These are phyloP conservation scores for Drosophila virilis DNA, from an alignment of 1,140 invertebrate genomes.

Conservation along the genomic window DNA sequence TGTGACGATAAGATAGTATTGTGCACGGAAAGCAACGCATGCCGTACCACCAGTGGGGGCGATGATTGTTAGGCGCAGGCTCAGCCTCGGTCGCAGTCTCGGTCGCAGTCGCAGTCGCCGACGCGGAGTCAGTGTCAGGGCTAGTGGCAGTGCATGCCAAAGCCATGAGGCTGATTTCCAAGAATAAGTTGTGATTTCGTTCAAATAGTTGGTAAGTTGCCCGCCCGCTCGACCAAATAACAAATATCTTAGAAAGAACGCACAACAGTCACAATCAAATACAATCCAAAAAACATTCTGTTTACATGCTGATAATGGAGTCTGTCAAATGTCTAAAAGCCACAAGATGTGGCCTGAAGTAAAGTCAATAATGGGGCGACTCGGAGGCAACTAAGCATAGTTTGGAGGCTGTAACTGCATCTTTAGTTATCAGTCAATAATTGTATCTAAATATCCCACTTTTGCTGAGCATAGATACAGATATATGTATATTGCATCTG, in stretches of 20 bases:
- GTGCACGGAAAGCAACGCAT: slow-evolving; percentile 23
- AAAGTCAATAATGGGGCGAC: slow-evolving; percentile 38
- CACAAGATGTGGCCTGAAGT: slow-evolving; percentile 3
- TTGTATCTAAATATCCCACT: no score
- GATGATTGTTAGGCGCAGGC: slow-evolving; percentile 31
- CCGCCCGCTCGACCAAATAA: slow-evolving; percentile 25
- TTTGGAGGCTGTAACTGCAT: not conserved
- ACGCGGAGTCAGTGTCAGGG: slow-evolving; percentile 13
- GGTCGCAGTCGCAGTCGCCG: slow-evolving; percentile 8
- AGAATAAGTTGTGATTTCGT: slow-evolving; percentile 72
- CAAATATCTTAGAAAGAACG: slow-evolving; percentile 19
- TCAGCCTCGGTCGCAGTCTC: slow-evolving; percentile 16
- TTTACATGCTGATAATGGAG: slow-evolving; percentile 45
- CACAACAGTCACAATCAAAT: slow-evolving; percentile 35
- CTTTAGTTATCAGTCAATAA: not conserved
- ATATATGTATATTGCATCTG: no score
- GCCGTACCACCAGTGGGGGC: not conserved
- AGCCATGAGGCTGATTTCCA: slow-evolving; percentile 71
- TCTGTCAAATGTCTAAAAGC: slow-evolving; percentile 31
- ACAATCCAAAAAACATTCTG: slow-evolving; percentile 30
- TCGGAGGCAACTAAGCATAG: not conserved
- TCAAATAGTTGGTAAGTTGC: slow-evolving; percentile 49
- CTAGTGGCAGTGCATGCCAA: slow-evolving; percentile 59
- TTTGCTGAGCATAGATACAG: no score
- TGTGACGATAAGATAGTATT: slow-evolving; percentile 48